A percentile compares a stretch with the other conserved stretches of the same genome.
These are phyloP conservation scores for Gambelia wislizenii DNA, from an alignment of 2,797 vertebrate species.

Conservation along the genomic window DNA sequence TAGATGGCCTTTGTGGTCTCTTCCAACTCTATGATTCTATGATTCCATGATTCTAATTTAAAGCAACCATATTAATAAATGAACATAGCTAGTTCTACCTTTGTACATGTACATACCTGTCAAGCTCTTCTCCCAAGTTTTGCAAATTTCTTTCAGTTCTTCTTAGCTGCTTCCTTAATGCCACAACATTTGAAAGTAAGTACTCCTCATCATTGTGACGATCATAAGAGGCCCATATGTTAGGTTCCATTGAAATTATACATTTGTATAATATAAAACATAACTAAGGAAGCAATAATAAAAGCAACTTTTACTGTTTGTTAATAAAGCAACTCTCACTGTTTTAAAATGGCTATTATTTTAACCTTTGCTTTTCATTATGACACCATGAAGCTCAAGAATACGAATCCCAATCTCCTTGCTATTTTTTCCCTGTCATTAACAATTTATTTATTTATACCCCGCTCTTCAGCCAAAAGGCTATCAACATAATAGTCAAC, in stretches of 20 bases:
- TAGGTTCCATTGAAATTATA: conserved; percentile 58
- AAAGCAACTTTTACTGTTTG: rapidly evolving
- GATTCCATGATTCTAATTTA: no score
- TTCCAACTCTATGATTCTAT: no score
- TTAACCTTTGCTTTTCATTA: background rate
- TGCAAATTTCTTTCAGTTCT: conserved; percentile 80
- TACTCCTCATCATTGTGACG: conserved; percentile 68
- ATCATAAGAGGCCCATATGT: conserved; percentile 44
- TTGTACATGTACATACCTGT: conserved; percentile 61
- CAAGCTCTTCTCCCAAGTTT: conserved; percentile 79
- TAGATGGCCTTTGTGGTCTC: no score
- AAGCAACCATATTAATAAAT: background rate
- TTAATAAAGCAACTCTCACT: no score
- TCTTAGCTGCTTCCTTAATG: conserved; percentile 78
- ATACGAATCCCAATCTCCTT: background rate
- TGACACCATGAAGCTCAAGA: background rate
- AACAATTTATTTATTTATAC: no score
- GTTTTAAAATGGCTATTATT: background rate
- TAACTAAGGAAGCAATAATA: conserved; percentile 17
- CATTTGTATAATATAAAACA: conserved; percentile 14
- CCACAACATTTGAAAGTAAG: conserved; percentile 77
- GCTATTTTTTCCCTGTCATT: background rate
- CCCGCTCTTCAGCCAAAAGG: no score
- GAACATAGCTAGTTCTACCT: background rate
- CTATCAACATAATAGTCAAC: background rate